Conservation (phyloP, 2,888 invertebrate genomes). For the Agrotis ipsilon region DNA sequence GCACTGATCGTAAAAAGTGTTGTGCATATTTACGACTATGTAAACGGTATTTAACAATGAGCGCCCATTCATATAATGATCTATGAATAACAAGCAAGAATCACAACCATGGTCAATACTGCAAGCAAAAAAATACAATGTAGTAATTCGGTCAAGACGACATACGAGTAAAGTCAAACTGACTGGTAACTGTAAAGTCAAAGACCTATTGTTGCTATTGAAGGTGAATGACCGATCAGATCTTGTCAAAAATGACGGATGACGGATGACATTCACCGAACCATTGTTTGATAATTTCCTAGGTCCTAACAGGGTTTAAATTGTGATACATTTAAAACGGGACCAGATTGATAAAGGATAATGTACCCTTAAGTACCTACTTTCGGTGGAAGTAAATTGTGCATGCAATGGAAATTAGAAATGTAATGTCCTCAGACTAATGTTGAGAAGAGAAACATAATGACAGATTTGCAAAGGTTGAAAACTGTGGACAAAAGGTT, state of each 20-base stretch:
- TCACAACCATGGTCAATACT: slow-evolving; percentile 23
- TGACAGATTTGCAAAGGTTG: background rate
- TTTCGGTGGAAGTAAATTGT: slow-evolving; percentile 27
- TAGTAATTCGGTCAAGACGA: slow-evolving; percentile 50
- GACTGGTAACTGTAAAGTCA: slow-evolving; percentile 59
- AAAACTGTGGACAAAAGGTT: background rate
- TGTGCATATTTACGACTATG: slow-evolving; percentile 22
- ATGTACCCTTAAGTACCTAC: slow-evolving; percentile 48
- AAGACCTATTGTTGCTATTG: slow-evolving; percentile 53
- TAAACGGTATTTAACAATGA: slow-evolving; percentile 43
- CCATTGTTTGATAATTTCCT: slow-evolving; percentile 47
- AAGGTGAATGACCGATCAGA: slow-evolving; percentile 52
- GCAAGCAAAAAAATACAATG: slow-evolving; percentile 52
- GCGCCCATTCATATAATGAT: slow-evolving; percentile 13
- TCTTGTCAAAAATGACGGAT: slow-evolving; percentile 58
- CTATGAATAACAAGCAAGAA: slow-evolving; percentile 35
- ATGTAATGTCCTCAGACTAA: slow-evolving; percentile 5
- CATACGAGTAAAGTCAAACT: slow-evolving; percentile 34
- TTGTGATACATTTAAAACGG: slow-evolving; percentile 55
- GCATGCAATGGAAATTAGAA: slow-evolving; percentile 24
- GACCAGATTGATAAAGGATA: slow-evolving; percentile 54
- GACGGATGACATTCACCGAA: slow-evolving; percentile 29
- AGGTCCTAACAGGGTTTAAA: slow-evolving; percentile 43
- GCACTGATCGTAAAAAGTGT: slow-evolving; percentile 20
- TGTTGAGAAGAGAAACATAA: background rate